Evolutionary conservation across 1,140 invertebrate genomes (phyloP).

Genomic region (Maconellicoccus hirsutus): DNA sequence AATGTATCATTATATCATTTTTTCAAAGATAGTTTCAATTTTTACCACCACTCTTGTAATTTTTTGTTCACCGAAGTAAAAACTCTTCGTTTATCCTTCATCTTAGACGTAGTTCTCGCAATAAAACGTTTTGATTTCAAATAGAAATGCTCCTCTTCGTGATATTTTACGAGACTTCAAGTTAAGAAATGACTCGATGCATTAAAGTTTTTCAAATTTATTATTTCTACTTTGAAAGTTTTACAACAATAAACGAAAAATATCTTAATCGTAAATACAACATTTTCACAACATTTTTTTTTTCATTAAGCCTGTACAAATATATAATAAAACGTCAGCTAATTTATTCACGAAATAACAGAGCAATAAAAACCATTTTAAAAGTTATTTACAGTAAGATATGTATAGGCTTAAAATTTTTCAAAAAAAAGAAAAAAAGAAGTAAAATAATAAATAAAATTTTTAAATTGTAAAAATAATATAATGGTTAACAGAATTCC

Average conservation of each 20-base stretch:
- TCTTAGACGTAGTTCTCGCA: neutral
- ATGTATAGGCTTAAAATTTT: slow-evolving; percentile 15
- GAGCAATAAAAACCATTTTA: slow-evolving; percentile 5
- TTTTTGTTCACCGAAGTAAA: too few relatives aligned
- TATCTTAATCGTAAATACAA: slow-evolving; percentile 9
- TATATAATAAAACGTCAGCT: slow-evolving; percentile 4
- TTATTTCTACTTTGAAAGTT: slow-evolving; percentile 9
- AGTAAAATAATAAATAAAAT: neutral
- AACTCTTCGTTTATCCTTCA: too few relatives aligned
- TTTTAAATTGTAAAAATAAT: neutral
- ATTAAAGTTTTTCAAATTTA: slow-evolving; percentile 1
- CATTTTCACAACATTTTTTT: slow-evolving; percentile 9
- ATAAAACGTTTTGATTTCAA: neutral
- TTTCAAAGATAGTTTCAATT: too few relatives aligned
- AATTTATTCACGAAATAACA: slow-evolving; percentile 9
- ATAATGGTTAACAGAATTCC: slow-evolving; percentile 15
- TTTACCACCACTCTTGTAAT: neutral
- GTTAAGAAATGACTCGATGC: too few relatives aligned
- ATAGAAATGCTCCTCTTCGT: neutral
- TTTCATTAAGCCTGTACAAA: neutral
- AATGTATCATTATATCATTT: too few relatives aligned
- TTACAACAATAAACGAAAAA: slow-evolving; percentile 9
- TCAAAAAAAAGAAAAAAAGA: neutral
- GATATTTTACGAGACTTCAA: too few relatives aligned
- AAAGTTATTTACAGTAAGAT: slow-evolving; percentile 1